phyloP scores from a whole-genome alignment of 2,113 vertebrate genomes.

The Apodemus sylvaticus region DNA sequence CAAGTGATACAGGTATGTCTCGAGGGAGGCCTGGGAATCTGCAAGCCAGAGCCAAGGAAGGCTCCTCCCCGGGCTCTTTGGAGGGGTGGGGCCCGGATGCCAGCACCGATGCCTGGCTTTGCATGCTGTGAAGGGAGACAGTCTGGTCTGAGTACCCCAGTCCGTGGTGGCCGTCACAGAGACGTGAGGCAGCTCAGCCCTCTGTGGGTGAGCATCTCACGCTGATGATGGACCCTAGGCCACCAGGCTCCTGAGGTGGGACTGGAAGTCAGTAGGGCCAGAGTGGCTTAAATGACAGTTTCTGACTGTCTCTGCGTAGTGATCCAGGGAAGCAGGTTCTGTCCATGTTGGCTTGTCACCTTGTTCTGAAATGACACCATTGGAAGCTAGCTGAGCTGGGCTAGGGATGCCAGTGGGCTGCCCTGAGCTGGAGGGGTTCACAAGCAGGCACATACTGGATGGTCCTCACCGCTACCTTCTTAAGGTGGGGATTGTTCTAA shows the following conservation, averaged over 20 bases:
- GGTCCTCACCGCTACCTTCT: background rate
- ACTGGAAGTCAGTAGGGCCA: background rate
- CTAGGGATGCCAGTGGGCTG: background rate
- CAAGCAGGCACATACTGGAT: accelerated
- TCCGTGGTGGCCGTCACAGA: accelerated
- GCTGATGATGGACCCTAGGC: background rate
- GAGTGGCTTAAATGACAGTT: no score
- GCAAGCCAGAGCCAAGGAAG: no score
- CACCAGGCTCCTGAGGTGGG: no score
- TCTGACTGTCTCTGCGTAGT: background rate
- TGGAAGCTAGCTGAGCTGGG: background rate
- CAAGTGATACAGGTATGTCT: background rate
- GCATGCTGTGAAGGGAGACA: no score
- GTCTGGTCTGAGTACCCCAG: background rate
- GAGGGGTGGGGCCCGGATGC: accelerated
- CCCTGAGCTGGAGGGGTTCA: no score
- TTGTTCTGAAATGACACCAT: background rate
- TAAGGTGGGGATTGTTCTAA: accelerated
- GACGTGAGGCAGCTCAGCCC: background rate
- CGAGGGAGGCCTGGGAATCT: background rate
- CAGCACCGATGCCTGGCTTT: background rate
- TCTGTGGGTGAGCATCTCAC: background rate
- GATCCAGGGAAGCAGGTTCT: background rate
- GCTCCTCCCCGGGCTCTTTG: accelerated
- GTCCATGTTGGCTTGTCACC: background rate